These are phyloP conservation scores for Reticulitermes speratus DNA, from an alignment of 1,140 invertebrate species.

Conservation along the genomic window DNA sequence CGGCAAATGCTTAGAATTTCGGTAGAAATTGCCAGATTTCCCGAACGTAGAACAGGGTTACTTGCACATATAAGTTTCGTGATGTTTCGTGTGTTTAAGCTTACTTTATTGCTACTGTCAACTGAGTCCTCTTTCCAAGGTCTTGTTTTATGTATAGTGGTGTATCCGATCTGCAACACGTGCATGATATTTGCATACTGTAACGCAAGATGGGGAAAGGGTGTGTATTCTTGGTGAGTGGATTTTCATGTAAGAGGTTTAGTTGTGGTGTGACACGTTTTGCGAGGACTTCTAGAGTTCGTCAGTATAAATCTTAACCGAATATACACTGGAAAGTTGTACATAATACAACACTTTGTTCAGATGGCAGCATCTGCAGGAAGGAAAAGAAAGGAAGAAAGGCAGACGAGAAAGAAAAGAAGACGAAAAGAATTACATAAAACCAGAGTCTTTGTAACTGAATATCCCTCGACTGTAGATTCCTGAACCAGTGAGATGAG, in stretches of 20 bases:
- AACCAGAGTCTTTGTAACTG: neutral
- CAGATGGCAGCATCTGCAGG: neutral
- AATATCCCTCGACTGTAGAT: neutral
- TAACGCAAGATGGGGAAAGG: neutral
- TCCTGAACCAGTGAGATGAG: neutral
- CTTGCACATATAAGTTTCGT: too few relatives aligned
- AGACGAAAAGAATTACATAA: neutral
- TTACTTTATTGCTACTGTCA: too few relatives aligned
- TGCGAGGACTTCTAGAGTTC: neutral
- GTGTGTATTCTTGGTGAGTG: neutral
- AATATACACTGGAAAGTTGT: neutral
- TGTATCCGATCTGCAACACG: neutral
- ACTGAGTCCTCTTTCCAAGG: neutral
- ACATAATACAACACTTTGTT: neutral
- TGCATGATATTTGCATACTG: neutral
- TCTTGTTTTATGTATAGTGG: neutral
- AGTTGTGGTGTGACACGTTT: neutral
- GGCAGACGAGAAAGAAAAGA: too few relatives aligned
- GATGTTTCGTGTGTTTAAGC: too few relatives aligned
- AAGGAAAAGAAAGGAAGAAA: neutral
- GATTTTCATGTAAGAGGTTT: slow-evolving; percentile 6
- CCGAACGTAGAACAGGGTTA: too few relatives aligned
- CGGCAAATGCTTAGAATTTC: too few relatives aligned
- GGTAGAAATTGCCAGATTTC: too few relatives aligned
- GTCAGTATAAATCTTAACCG: neutral